Conservation (phyloP, 2,113 vertebrate genomes). For the Chaenocephalus aceratus region DNA sequence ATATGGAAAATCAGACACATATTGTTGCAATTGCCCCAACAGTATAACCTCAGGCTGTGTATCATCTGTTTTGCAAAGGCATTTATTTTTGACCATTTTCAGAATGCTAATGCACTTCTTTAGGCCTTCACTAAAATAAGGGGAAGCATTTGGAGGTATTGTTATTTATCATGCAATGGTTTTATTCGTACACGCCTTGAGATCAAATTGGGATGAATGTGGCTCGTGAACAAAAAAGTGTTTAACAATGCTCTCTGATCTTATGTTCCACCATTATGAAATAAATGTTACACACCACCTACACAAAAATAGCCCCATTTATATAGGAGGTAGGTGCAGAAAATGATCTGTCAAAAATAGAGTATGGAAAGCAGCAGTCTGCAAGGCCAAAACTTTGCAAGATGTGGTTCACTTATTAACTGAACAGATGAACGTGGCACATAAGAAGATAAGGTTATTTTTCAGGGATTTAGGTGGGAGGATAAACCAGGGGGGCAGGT, state of each 20-base stretch:
- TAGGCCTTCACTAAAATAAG: no score
- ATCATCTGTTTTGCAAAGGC: no score
- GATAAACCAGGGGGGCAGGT: constrained; percentile 4
- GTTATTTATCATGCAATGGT: no score
- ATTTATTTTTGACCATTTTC: no score
- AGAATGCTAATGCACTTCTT: no score
- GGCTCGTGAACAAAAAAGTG: no score
- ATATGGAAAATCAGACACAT: no score
- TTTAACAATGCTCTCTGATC: neutral
- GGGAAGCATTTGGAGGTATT: no score
- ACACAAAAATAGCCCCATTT: neutral
- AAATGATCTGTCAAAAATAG: neutral
- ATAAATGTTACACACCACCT: neutral
- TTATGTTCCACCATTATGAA: neutral
- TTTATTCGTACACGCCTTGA: no score
- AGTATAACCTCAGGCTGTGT: no score
- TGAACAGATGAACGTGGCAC: constrained; percentile 2
- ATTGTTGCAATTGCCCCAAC: no score
- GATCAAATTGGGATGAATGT: no score
- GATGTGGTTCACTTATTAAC: constrained; percentile 42
- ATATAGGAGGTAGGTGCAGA: neutral
- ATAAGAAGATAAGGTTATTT: constrained; percentile 40
- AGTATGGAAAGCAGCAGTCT: neutral
- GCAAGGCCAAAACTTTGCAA: neutral
- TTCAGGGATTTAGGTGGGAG: neutral